phyloP scores from a whole-genome alignment of 2,888 invertebrate genomes.

The Ceraclea dissimilis region DNA sequence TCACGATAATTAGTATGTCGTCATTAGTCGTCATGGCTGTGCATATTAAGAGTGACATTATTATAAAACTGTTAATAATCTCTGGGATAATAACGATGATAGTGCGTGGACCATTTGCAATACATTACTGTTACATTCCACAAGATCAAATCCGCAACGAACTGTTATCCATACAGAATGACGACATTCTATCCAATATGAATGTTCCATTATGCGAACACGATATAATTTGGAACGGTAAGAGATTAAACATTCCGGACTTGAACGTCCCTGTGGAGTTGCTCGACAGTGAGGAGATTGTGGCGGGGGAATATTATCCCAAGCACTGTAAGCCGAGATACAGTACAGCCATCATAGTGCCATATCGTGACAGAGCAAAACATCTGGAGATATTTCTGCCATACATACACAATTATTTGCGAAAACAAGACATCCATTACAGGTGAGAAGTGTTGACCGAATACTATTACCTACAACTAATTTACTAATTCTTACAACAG shows the following conservation, averaged over 20 bases:
- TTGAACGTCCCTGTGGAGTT: background rate
- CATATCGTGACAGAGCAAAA: slow-evolving; percentile 64
- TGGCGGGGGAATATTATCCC: slow-evolving; percentile 30
- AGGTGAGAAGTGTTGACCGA: slow-evolving; percentile 34
- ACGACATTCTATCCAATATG: background rate
- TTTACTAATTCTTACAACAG: too few species aligned
- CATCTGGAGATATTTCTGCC: slow-evolving; percentile 73
- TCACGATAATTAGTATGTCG: too few species aligned
- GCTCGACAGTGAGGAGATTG: background rate
- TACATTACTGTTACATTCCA: slow-evolving; percentile 26
- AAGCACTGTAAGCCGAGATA: slow-evolving; percentile 38
- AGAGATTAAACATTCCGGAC: background rate
- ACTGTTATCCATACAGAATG: slow-evolving; percentile 23
- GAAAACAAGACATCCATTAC: slow-evolving; percentile 77
- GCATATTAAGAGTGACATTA: too few species aligned
- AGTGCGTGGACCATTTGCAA: background rate
- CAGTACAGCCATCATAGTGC: slow-evolving; percentile 75
- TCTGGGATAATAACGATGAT: too few species aligned
- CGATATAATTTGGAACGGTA: slow-evolving; percentile 28
- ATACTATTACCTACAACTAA: too few species aligned
- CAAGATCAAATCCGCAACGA: slow-evolving; percentile 29
- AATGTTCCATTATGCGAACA: slow-evolving; percentile 33
- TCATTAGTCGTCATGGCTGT: too few species aligned
- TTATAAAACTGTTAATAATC: too few species aligned
- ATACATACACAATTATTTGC: slow-evolving; percentile 80